Evolutionary conservation across 92 coral and sea anemone species (phyloP).

Genomic region (Palythoa grandiflora): DNA sequence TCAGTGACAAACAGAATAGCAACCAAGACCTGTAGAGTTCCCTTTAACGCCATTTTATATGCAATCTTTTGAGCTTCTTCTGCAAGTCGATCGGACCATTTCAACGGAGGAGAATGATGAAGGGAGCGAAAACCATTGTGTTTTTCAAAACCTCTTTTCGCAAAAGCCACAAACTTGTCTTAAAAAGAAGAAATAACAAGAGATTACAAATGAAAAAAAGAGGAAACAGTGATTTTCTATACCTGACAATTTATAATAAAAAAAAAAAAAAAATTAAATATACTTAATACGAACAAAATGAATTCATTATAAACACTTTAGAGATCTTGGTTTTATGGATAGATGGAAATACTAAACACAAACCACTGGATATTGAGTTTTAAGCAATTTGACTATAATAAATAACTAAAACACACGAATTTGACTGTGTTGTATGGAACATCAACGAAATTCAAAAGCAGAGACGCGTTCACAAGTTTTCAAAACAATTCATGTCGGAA

Average conservation of each 20-base stretch:
- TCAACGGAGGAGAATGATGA: conserved; percentile 83
- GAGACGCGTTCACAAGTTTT: too few species aligned
- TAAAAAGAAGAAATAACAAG: not conserved
- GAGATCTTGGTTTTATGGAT: too few species aligned
- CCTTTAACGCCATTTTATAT: conserved; percentile 88
- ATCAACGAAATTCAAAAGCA: too few species aligned
- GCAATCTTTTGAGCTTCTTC: conserved; percentile 97
- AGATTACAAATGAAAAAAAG: not conserved
- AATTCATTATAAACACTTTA: too few species aligned
- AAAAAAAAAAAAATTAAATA: not conserved
- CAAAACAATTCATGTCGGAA: too few species aligned
- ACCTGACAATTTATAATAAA: not conserved
- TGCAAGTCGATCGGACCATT: conserved; percentile 96
- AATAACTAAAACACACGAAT: too few species aligned
- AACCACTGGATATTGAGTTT: too few species aligned
- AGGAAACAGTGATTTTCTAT: not conserved
- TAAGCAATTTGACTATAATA: too few species aligned
- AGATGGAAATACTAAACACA: too few species aligned
- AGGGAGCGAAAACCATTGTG: conserved; percentile 88
- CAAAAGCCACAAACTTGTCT: conserved; percentile 89
- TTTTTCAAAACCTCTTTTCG: conserved; percentile 83
- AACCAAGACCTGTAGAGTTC: conserved; percentile 64
- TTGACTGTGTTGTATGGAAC: too few species aligned
- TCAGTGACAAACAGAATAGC: not conserved
- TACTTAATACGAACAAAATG: not conserved